Evolutionary conservation across 2,113 vertebrate genomes (phyloP), one percentile per base, ranked within the genome.

Genomic region (Pseudolaguvia tuberculata): DNA sequence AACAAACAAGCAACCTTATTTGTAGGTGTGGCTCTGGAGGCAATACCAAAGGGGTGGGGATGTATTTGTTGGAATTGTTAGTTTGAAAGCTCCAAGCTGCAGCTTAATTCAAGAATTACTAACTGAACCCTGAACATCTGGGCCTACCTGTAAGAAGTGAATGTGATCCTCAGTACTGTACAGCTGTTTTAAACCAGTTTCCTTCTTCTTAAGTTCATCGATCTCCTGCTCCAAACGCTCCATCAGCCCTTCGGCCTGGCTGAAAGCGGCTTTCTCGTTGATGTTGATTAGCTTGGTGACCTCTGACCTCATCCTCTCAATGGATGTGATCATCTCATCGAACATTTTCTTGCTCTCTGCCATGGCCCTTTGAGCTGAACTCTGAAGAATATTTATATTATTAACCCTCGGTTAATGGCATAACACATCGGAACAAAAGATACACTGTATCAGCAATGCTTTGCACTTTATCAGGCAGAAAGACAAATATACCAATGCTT

Each of bases 291-390:
- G 84, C 82, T 91, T 91, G 78, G 82, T 91, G 29, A 92, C 91
- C 85, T 92, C 91, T 39, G 91, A 88, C 83, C 90, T 90, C 90
- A 92, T 91, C 82, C 91, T 88, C 82, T 92, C 91, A 15, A 92
- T 92, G 81, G 90, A 89, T 76, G 88, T 90, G 68, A 92, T 91
- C 91, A 92, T 92, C 71, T 92, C 91, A 71, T 90, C 89, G 25
- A 92, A 92, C 90, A 91, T 91, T 85, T 92, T 92, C 84, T 92
- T 89, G 78, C 91, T 92, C 72, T 92, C 91, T 35, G 88, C 79
- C 91, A 92, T 92, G 81, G 91, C 90, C 81, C 91, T 88, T 70
- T 91, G 90, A 31, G 91, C 91, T 0, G 90, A 91, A 81, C 89
- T 91, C 91, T 92, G 83, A 1, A 42, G 29, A 35, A 39, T 55